Conservation (phyloP, 2,888 invertebrate genomes). For the Thalpophila matura region DNA sequence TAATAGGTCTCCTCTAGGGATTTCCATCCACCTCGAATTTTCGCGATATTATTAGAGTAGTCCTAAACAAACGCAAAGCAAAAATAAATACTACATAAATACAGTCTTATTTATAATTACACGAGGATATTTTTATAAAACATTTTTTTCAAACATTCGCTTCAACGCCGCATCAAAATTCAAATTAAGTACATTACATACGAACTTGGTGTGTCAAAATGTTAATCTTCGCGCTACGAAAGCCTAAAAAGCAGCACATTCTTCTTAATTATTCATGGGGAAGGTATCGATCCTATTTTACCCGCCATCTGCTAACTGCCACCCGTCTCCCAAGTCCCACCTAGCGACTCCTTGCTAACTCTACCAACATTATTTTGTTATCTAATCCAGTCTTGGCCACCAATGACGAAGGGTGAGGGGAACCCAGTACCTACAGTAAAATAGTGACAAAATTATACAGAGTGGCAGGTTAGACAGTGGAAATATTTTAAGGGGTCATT, state of each 20-base stretch:
- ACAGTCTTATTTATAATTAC: not conserved
- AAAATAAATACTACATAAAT: not conserved
- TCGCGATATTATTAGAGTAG: not conserved
- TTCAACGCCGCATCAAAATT: not conserved
- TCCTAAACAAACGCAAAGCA: not conserved
- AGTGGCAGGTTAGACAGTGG: too few relatives aligned
- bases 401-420: too few relatives aligned
- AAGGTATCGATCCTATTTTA: conserved; percentile 76
- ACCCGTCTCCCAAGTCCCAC: conserved; percentile 56
- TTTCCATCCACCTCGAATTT: not conserved
- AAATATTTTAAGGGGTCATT: too few relatives aligned
- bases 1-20: not conserved
- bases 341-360: conserved; percentile 37
- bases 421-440: too few relatives aligned
- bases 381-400: conserved; percentile 40
- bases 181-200: conserved; percentile 1
- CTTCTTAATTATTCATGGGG: conserved; percentile 85
- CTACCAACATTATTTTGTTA: conserved; percentile 41
- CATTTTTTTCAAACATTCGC: not conserved
- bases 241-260: conserved; percentile 76
- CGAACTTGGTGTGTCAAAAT: conserved; percentile 21
- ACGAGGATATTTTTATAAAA: not conserved
- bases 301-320: conserved; percentile 72
- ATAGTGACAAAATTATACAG: too few relatives aligned
- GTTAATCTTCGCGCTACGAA: conserved; percentile 52